A percentile compares a stretch with the other conserved stretches of the same genome.
Evolutionary conservation across 2,113 vertebrate species (phyloP).

Genomic region (Carassius auratus): DNA sequence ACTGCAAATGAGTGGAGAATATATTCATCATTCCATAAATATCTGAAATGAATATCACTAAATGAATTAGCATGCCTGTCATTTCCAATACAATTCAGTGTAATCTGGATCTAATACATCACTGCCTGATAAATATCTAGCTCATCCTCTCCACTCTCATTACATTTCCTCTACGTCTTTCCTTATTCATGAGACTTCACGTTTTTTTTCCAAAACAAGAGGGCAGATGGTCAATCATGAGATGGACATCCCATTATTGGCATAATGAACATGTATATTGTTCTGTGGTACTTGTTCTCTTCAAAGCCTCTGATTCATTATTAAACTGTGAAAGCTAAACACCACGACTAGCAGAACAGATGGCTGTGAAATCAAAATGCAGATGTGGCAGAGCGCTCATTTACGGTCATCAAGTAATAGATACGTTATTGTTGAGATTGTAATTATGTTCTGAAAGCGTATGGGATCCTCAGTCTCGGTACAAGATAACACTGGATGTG

Average conservation of each 20-base stretch:
- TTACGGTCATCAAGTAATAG: conserved; percentile 46
- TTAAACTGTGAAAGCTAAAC: conserved; percentile 48
- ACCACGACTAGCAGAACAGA: conserved; percentile 53
- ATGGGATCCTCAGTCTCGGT: not conserved
- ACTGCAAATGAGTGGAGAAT: not conserved
- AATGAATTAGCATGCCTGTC: not conserved
- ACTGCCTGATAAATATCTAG: conserved; percentile 24
- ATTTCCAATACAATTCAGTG: conserved; percentile 16
- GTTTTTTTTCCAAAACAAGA: conserved; percentile 55
- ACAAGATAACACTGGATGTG: conserved; percentile 30
- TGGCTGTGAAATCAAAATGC: conserved; percentile 52
- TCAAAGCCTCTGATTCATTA: conserved; percentile 51
- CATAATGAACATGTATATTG: conserved; percentile 49
- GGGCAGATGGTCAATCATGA: conserved; percentile 58
- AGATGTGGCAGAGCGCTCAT: conserved; percentile 28
- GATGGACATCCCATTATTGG: conserved; percentile 40
- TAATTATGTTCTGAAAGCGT: conserved; percentile 27
- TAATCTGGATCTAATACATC: conserved; percentile 13
- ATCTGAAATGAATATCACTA: not conserved
- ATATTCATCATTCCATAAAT: not conserved
- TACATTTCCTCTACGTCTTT: conserved; percentile 33
- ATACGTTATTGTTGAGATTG: conserved; percentile 41
- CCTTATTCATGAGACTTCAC: conserved; percentile 50
- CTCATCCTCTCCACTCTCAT: conserved; percentile 33
- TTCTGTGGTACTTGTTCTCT: conserved; percentile 41